These are phyloP conservation scores for Chaitophorus viminalis DNA, from an alignment of 2,888 invertebrate species.

Conservation along the genomic window DNA sequence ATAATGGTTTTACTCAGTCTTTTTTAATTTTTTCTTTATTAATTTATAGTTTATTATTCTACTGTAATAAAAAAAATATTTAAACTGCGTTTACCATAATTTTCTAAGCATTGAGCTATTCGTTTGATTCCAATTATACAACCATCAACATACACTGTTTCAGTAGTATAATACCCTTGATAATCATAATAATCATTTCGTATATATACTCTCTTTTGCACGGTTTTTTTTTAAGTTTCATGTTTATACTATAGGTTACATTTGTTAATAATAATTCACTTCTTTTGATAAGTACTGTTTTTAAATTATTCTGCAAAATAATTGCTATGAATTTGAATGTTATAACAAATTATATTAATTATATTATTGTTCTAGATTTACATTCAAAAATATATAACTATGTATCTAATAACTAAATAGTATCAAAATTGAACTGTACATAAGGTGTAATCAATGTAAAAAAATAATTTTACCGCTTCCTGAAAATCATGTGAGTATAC, in stretches of 20 bases:
- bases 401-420: too few species aligned
- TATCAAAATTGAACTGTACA: too few species aligned
- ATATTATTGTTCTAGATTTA: too few species aligned
- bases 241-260: background rate
- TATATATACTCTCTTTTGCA: too few species aligned
- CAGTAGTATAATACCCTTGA: too few species aligned
- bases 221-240: background rate
- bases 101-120: conserved; percentile 6
- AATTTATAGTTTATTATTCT: too few species aligned
- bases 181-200: too few species aligned
- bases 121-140: conserved; percentile 33
- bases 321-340: too few species aligned
- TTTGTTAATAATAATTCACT: background rate
- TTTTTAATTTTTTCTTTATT: too few species aligned
- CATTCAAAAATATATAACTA: too few species aligned
- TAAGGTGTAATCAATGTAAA: background rate
- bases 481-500: background rate
- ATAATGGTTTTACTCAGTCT: too few species aligned
- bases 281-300: background rate
- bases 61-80: background rate
- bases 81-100: background rate
- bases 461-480: background rate
- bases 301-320: background rate
- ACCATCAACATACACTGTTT: background rate
- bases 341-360: too few species aligned